A percentile compares a stretch with the other conserved stretches of the same genome.
phyloP scores from a whole-genome alignment of 37 sponge, comb jelly and placozoan genomes.

The Ianthella basta region DNA sequence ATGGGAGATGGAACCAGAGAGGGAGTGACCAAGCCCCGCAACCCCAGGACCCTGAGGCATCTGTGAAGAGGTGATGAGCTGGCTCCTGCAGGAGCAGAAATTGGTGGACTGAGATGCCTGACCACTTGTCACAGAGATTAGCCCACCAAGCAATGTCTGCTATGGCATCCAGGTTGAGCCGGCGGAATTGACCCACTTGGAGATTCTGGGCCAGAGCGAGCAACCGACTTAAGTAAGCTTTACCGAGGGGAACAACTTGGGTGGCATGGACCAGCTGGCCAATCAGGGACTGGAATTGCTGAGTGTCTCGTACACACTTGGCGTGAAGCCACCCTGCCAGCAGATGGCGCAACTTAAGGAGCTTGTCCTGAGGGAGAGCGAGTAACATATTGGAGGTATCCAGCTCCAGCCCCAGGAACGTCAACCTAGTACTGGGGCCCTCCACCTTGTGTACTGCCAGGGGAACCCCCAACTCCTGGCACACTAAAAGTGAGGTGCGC shows the following conservation, averaged over 20 bases:
- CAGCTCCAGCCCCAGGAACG: constrained; percentile 4
- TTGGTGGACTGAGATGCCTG: constrained; percentile 3
- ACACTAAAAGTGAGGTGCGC: background rate
- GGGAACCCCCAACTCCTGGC: constrained; percentile 27
- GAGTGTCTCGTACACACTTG: background rate
- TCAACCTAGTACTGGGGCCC: background rate
- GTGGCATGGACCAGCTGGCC: constrained; percentile 21
- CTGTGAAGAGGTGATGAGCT: constrained; percentile 13
- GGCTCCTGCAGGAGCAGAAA: constrained; percentile 14
- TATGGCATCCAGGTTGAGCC: background rate
- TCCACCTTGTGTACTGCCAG: constrained; percentile 17
- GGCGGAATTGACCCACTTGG: background rate
- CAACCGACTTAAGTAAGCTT: constrained; percentile 25
- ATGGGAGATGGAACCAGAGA: constrained; percentile 29
- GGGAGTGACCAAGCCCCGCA: constrained; percentile 27
- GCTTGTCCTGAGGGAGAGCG: background rate
- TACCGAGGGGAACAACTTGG: constrained; percentile 27
- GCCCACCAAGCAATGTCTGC: constrained; percentile 15
- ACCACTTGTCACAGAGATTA: background rate
- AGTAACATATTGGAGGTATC: background rate
- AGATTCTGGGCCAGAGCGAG: background rate
- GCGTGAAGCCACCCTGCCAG: background rate
- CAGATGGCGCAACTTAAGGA: background rate
- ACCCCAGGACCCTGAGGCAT: constrained; percentile 39
- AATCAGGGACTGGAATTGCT: constrained; percentile 24